These are phyloP conservation scores for Drosophila ficusphila DNA, from an alignment of 1,140 invertebrate genomes.

Conservation along the genomic window DNA sequence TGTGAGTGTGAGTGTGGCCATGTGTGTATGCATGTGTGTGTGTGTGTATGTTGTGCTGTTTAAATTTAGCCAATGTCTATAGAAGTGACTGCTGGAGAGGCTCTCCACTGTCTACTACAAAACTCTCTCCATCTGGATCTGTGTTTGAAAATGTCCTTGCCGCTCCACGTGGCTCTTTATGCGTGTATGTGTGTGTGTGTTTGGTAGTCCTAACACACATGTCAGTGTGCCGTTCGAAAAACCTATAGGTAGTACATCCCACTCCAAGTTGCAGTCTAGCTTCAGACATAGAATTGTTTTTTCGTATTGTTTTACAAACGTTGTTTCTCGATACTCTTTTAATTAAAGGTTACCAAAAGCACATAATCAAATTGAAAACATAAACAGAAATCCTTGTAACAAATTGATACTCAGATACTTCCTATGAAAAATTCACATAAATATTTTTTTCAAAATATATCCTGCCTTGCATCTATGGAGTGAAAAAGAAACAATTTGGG, in stretches of 20 bases:
- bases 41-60: conserved; percentile 50
- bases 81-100: conserved; percentile 46
- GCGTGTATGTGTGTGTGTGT: neutral
- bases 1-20: neutral
- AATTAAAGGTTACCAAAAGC: too few relatives aligned
- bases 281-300: conserved; percentile 69
- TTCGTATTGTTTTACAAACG: conserved; percentile 43
- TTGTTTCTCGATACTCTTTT: conserved; percentile 29
- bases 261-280: conserved; percentile 21
- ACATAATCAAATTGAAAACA: too few relatives aligned
- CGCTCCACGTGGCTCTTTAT: conserved; percentile 18
- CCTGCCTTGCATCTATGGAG: too few relatives aligned
- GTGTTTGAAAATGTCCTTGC: conserved; percentile 27
- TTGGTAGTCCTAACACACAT: conserved; percentile 12
- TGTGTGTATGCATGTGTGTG: conserved; percentile 1
- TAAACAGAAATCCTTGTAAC: too few relatives aligned
- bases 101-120: conserved; percentile 57
- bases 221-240: conserved; percentile 4
- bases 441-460: too few relatives aligned
- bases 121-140: conserved; percentile 32
- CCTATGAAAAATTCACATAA: too few relatives aligned
- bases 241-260: conserved; percentile 22
- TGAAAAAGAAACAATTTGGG: neutral
- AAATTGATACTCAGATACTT: too few relatives aligned
- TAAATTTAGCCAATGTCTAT: conserved; percentile 77